Conservation (phyloP, 1,140 invertebrate genomes). For the Agrilus planipennis region DNA sequence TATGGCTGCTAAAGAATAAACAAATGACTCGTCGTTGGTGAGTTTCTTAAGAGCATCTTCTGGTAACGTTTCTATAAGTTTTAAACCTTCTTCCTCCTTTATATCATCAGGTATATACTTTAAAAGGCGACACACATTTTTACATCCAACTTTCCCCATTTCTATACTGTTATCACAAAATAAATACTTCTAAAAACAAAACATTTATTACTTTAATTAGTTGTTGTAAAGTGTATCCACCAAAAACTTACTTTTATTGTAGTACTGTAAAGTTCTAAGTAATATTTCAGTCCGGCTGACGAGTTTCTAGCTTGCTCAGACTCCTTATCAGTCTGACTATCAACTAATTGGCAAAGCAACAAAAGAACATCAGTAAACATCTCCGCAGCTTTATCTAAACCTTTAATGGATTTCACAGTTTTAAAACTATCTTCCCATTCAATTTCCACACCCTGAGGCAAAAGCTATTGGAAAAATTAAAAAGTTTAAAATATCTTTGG, state of each 20-base stretch:
- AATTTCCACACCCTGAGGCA: conserved; percentile 18
- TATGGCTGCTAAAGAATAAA: conserved; percentile 16
- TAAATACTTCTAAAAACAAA: too few relatives aligned
- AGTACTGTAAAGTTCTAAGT: conserved; percentile 21
- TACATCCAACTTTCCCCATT: too few relatives aligned
- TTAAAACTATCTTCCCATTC: conserved; percentile 21
- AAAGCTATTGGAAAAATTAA: conserved; percentile 20
- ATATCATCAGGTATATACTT: conserved; percentile 17
- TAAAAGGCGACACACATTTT: conserved; percentile 19
- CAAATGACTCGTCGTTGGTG: conserved; percentile 22
- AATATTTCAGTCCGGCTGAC: conserved; percentile 24
- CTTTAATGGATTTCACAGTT: too few relatives aligned
- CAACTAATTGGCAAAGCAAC: conserved; percentile 19
- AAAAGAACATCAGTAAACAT: conserved; percentile 20
- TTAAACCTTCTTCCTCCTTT: conserved; percentile 20
- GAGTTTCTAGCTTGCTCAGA: conserved; percentile 9
- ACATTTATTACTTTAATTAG: too few relatives aligned
- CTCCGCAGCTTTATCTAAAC: too few relatives aligned
- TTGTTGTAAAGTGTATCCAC: conserved; percentile 1
- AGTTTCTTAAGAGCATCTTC: conserved; percentile 17
- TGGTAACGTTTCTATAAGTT: conserved; percentile 18
- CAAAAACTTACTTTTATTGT: conserved; percentile 18
- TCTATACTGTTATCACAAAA: too few relatives aligned
- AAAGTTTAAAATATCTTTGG: too few relatives aligned
- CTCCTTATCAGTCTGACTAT: conserved; percentile 17